Conservation (phyloP, 2,113 vertebrate species). For the Petromus typicus region DNA sequence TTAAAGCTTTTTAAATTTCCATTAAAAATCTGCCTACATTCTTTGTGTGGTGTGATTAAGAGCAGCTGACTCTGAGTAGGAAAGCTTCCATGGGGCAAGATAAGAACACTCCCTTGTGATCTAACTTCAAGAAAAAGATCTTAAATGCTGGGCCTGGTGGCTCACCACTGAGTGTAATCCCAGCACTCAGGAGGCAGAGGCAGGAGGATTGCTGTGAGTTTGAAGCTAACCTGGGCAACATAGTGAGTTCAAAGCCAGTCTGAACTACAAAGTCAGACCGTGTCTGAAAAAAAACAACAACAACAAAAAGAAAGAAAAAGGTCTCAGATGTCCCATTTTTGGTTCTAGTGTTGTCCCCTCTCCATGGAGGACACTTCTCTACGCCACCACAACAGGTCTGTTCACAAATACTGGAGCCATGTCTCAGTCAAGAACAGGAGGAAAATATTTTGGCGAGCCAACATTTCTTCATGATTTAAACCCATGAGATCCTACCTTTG, state of each 20-base stretch:
- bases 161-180: too few relatives aligned
- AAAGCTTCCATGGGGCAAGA: neutral
- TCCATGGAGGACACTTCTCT: neutral
- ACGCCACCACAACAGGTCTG: neutral
- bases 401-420: neutral
- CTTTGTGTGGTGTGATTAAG: neutral
- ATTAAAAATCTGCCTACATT: neutral
- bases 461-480: neutral
- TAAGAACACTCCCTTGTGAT: neutral
- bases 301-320: too few relatives aligned
- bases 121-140: neutral
- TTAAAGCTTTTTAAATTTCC: neutral
- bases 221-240: too few relatives aligned
- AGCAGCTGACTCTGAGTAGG: neutral
- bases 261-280: too few relatives aligned
- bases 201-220: too few relatives aligned
- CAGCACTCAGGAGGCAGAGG: too few relatives aligned
- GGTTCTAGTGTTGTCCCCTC: neutral
- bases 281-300: too few relatives aligned
- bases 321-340: too few relatives aligned
- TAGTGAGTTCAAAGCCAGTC: too few relatives aligned
- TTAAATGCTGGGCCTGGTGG: too few relatives aligned
- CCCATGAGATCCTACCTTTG: neutral
- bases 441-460: neutral
- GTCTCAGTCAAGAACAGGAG: neutral